phyloP scores from a whole-genome alignment of 1,140 invertebrate genomes.

The Sesamia nonagrioides region DNA sequence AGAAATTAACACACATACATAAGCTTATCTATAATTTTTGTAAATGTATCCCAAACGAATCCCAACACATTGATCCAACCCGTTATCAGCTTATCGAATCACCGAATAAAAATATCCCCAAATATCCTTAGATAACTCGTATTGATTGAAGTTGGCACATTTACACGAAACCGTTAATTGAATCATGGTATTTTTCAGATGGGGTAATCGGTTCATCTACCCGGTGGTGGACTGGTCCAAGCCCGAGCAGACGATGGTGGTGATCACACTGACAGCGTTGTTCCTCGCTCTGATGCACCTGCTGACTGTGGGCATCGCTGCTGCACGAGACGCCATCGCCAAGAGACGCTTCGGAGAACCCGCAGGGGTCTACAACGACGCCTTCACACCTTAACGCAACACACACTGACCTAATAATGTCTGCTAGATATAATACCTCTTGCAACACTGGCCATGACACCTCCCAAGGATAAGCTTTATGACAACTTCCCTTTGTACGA shows the following conservation, averaged over 20 bases:
- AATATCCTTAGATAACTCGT: neutral
- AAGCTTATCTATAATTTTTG: neutral
- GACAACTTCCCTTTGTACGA: neutral
- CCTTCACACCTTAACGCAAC: conserved; percentile 58
- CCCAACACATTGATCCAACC: too few relatives aligned
- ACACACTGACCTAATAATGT: neutral
- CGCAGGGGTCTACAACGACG: conserved; percentile 75
- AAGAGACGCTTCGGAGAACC: conserved; percentile 59
- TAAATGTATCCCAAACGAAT: neutral
- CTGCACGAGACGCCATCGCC: conserved; percentile 65
- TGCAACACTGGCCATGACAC: conserved; percentile 6
- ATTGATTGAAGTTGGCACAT: neutral
- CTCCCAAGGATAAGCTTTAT: neutral
- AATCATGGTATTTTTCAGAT: conserved; percentile 59
- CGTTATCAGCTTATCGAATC: neutral
- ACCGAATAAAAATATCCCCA: neutral
- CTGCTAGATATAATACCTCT: neutral
- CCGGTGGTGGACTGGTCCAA: conserved; percentile 91
- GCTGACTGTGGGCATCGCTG: conserved; percentile 70
- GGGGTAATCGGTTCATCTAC: conserved; percentile 89
- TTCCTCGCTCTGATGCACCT: conserved; percentile 80
- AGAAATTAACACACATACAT: neutral
- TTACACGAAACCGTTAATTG: neutral
- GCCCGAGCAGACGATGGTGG: conserved; percentile 72
- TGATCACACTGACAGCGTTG: conserved; percentile 74